Conservation (phyloP, 2,888 invertebrate species). For the Panzeria rudis region DNA sequence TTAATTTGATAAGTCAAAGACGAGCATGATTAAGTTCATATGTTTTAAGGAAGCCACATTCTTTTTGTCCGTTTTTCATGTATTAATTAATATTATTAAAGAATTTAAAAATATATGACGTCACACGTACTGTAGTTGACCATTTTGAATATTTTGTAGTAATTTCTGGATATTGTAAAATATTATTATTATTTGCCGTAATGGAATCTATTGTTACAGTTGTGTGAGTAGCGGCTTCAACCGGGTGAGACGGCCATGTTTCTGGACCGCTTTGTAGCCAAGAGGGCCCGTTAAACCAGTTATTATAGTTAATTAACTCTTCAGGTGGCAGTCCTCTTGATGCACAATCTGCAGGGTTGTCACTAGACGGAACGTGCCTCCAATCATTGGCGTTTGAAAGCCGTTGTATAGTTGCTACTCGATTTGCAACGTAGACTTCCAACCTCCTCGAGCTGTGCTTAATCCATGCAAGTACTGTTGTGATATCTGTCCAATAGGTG, state of each 20-base stretch:
- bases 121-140: constrained; percentile 17
- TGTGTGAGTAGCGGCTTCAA: background rate
- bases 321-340: constrained; percentile 16
- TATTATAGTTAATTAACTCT: too few relatives aligned
- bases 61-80: background rate
- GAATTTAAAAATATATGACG: constrained; percentile 34
- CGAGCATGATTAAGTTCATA: background rate
- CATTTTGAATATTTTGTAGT: constrained; percentile 24
- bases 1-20: background rate
- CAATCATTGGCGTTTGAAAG: constrained; percentile 28
- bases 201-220: background rate
- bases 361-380: constrained; percentile 23
- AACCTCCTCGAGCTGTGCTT: too few relatives aligned
- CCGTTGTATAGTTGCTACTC: constrained; percentile 22
- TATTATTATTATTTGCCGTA: background rate
- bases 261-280: background rate
- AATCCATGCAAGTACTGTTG: too few relatives aligned
- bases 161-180: constrained; percentile 21
- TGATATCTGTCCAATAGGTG: constrained; percentile 21
- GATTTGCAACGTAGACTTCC: too few relatives aligned
- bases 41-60: constrained; percentile 8
- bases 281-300: too few relatives aligned
- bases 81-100: background rate
- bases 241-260: background rate
- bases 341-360: constrained; percentile 27